Evolutionary conservation across 2,888 invertebrate genomes (phyloP), one percentile per base, ranked within the genome.

Genomic region (Nephrotoma guestfalica): DNA sequence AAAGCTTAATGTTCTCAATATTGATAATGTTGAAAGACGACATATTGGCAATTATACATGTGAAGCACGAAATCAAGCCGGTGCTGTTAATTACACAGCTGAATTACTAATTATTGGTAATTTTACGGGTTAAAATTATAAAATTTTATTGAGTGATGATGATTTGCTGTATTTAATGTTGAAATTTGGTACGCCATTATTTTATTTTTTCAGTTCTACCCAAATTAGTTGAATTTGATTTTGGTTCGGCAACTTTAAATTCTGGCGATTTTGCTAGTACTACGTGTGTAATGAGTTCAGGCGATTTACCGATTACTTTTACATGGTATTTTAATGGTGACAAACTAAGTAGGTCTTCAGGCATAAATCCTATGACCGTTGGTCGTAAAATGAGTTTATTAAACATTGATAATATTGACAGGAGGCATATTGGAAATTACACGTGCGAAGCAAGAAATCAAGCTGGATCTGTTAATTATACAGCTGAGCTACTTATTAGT

Each of bases 21-120:
- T 96, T 89, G 95, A 95, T 89, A 93, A 94, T 57, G 93, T 95
- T 87, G 93, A 93, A 88, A 94, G 93, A 86, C 92, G 92, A 88
- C 94, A 94, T 88, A 93, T 94, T 87, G 96, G 96, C 87, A 95
- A 95, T 90, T 96, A 96, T 91, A 94, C 95, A 88, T 96, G 96
- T 91, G 92, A 93, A 88, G 96, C 95, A 87, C 93, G 94, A 91
- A 96, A 96, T 91, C 93, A 93, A 88, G 96, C 95, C 87, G 96
- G 96, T 89, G 92, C 92, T 88, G 93, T 94, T 89, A 94, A 93
- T 88, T 94, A 95, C 90, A 93, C 93, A 88, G 93, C 94, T 88
- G 92, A 92, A 89, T 93, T 94, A 90, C 93, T 93, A 91, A 94
- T 94, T 88, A 93, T 94, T 93, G 94, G 94, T 96, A 90, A 89